phyloP scores from a whole-genome alignment of 1,140 invertebrate species.

The Andrena cerasifolii region DNA sequence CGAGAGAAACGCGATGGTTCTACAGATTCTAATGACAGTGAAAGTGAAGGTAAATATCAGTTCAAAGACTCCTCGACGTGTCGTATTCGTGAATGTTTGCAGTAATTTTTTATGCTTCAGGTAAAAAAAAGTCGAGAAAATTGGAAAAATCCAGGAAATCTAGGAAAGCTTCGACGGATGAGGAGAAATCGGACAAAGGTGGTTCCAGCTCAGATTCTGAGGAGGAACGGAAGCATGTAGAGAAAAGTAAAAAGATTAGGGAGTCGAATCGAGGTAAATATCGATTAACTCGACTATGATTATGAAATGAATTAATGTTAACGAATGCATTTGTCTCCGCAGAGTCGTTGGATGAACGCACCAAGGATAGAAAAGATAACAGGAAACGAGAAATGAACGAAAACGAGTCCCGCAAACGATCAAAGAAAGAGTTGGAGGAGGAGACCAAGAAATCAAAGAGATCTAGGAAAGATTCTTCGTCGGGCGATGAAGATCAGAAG shows the following conservation, averaged over 20 bases:
- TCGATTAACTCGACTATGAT: slow-evolving; percentile 33
- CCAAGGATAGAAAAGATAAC: slow-evolving; percentile 77
- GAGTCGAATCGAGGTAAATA: slow-evolving; percentile 73
- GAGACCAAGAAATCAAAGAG: slow-evolving; percentile 82
- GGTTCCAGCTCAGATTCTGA: slow-evolving; percentile 78
- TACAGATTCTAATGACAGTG: slow-evolving; percentile 82
- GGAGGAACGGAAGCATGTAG: slow-evolving; percentile 74
- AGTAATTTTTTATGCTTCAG: slow-evolving; percentile 54
- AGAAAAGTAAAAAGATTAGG: slow-evolving; percentile 74
- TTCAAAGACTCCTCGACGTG: slow-evolving; percentile 3
- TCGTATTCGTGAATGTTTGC: slow-evolving; percentile 20
- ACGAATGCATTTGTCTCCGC: not conserved
- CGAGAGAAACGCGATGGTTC: slow-evolving; percentile 80
- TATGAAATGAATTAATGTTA: slow-evolving; percentile 1
- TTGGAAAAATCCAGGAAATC: slow-evolving; percentile 76
- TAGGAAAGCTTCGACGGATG: slow-evolving; percentile 75
- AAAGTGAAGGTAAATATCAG: slow-evolving; percentile 74
- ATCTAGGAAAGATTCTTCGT: slow-evolving; percentile 84
- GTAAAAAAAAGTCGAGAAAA: slow-evolving; percentile 79
- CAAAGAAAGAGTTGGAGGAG: slow-evolving; percentile 78
- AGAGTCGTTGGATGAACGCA: slow-evolving; percentile 73
- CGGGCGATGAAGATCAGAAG: slow-evolving; percentile 85
- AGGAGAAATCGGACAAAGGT: slow-evolving; percentile 78
- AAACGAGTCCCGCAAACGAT: slow-evolving; percentile 79
- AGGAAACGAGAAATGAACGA: slow-evolving; percentile 80